Base-by-base conservation (phyloP, 2,888 invertebrate genomes). In the Chaitophorus viminalis region DNA sequence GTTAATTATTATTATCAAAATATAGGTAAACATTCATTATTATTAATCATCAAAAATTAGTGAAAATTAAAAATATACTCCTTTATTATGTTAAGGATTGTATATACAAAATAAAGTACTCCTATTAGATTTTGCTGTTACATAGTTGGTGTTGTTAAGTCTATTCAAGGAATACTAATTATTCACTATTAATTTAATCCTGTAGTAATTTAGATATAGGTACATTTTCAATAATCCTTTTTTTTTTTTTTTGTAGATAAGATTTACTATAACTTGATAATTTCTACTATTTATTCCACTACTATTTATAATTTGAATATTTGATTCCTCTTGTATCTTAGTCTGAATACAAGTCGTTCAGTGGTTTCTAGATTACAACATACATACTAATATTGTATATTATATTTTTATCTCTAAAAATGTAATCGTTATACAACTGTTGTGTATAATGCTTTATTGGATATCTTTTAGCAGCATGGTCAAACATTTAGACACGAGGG, bases 381-480 rank as follows among this genome's bases (percentile, higher is more conserved):
- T 78, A 39, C 33, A 3, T 76, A 77, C n/a, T 85, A 75, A 83
- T 75, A 83, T 60, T 82, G 0, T 75, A 17, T 74, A 65, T 33
- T 60, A 74, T 82, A 36, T 74, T 33, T 60, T 82, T 82, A 36
- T 74, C 25, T 72, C 54, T 21, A 4, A 21, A 82, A 76, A 76
- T 76, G 8, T 76, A 52, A 85, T 52, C 25, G 11, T 77, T 85
- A 68, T 76, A 85, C 76, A 76, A 84, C 76, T 85, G 9, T 84
- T 84, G 68, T 87, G 87, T 87, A 81, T 87, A 87, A 87, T 87
- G 87, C 65, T 87, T 86, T 87, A 79, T 79, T 87, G 81, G 81
- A 87, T 87, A 86, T 86, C 33, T 87, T 87, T 87, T 87, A 79
- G 79, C 87, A 87, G 87, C 87, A 87, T 87, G 74, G 81, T 87